Conservation (phyloP, 2,888 invertebrate genomes). For the Callimorpha dominula region DNA sequence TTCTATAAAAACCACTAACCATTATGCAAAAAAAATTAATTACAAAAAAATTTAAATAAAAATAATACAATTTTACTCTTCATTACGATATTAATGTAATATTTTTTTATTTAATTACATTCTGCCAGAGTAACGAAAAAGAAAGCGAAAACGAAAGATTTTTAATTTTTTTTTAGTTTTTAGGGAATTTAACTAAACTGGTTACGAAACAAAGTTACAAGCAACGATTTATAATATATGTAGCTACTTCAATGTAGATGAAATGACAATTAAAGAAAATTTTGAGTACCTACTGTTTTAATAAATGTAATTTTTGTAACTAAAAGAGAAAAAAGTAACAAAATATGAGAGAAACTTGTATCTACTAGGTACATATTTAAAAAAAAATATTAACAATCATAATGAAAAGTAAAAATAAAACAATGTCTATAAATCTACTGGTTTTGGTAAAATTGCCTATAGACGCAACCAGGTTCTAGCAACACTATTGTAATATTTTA, state of each 20-base stretch:
- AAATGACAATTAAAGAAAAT: no score
- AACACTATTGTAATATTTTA: not conserved
- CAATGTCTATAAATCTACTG: slow-evolving; percentile 27
- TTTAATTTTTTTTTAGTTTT: no score
- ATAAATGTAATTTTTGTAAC: no score
- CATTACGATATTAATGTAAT: not conserved
- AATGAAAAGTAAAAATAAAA: slow-evolving; percentile 31
- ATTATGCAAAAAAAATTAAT: slow-evolving; percentile 23
- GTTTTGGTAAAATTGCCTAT: slow-evolving; percentile 16
- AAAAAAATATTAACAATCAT: not conserved
- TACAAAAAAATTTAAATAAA: slow-evolving; percentile 40
- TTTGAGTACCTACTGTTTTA: no score
- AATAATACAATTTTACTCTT: not conserved
- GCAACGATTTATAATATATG: not conserved
- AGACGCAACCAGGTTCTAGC: slow-evolving; percentile 25
- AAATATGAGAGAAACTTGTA: not conserved
- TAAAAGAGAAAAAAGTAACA: not conserved
- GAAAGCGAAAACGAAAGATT: no score
- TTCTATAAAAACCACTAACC: slow-evolving; percentile 25
- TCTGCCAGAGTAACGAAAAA: not conserved
- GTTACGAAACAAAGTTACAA: not conserved
- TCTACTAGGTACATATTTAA: not conserved
- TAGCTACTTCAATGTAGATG: no score
- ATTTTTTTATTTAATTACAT: not conserved
- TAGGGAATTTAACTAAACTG: not conserved